Percentiles rank a stretch among this genome's conserved stretches.
phyloP scores from a whole-genome alignment of 1,140 invertebrate species.

The Dryas iulia region DNA sequence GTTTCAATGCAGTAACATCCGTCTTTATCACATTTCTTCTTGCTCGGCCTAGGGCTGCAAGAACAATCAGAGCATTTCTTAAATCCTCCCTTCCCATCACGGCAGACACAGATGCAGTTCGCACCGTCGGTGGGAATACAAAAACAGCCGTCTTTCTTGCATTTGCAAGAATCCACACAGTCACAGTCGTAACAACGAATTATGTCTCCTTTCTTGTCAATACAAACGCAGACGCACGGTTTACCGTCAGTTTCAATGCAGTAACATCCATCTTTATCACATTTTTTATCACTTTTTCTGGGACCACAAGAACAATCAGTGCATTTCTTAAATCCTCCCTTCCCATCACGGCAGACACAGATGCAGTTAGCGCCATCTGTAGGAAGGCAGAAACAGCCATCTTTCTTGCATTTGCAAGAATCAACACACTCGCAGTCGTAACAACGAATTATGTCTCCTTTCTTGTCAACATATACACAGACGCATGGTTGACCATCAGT shows the following conservation, averaged over 20 bases:
- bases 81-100: constrained; percentile 7
- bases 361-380: neutral
- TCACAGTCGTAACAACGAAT: neutral
- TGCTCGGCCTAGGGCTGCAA: neutral
- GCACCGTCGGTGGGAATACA: neutral
- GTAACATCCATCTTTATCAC: neutral
- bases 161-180: neutral
- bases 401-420: constrained; percentile 7
- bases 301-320: neutral
- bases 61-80: neutral
- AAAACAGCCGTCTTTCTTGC: neutral
- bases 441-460: neutral
- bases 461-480: neutral
- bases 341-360: neutral
- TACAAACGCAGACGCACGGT: neutral
- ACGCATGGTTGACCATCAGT: neutral
- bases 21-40: neutral
- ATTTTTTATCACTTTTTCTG: too few relatives aligned
- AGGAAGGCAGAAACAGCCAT: constrained; percentile 11
- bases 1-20: neutral
- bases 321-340: too few relatives aligned
- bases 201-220: neutral
- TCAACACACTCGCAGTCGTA: neutral
- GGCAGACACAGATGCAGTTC: neutral
- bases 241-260: neutral